phyloP scores from a whole-genome alignment of 2,797 vertebrate species.

The Neostethus bicornis region DNA sequence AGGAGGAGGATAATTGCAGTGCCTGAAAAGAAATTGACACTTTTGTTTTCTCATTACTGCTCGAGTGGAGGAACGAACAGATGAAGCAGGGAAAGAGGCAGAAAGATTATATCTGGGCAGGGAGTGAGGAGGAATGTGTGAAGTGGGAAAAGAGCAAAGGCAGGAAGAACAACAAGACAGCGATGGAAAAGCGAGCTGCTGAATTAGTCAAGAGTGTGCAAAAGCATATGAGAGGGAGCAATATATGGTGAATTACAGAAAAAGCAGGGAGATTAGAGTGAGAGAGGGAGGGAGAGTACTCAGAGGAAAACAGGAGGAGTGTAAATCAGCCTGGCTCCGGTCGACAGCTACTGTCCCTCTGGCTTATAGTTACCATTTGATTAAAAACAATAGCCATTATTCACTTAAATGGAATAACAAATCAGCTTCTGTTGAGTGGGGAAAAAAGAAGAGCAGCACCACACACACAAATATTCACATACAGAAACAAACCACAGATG shows the following conservation, averaged over 20 bases:
- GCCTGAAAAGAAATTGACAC: slow-evolving; percentile 42
- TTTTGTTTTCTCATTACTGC: slow-evolving; percentile 68
- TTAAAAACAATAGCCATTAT: slow-evolving; percentile 79
- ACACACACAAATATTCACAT: slow-evolving; percentile 29
- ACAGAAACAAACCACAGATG: slow-evolving; percentile 29
- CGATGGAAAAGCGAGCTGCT: slow-evolving; percentile 37
- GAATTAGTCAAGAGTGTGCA: slow-evolving; percentile 50
- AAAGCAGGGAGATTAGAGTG: slow-evolving; percentile 38
- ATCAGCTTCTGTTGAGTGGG: slow-evolving; percentile 61
- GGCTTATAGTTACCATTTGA: slow-evolving; percentile 73
- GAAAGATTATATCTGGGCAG: slow-evolving; percentile 31
- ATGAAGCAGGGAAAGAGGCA: slow-evolving; percentile 35
- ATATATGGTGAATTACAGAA: slow-evolving; percentile 51
- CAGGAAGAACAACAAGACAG: slow-evolving; percentile 38
- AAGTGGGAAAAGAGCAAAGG: slow-evolving; percentile 27
- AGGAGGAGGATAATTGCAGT: slow-evolving; percentile 45
- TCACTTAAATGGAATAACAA: slow-evolving; percentile 81
- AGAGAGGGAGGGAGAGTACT: slow-evolving; percentile 8
- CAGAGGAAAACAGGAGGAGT: slow-evolving; percentile 30
- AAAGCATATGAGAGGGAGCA: slow-evolving; percentile 45
- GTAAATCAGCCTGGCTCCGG: slow-evolving; percentile 66
- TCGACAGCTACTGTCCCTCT: slow-evolving; percentile 62
- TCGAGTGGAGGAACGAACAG: slow-evolving; percentile 57
- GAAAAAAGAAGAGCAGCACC: slow-evolving; percentile 12
- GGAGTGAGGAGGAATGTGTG: slow-evolving; percentile 14